These are phyloP conservation scores for Bubalus kerabau DNA, from an alignment of 2,113 vertebrate species.

Conservation along the genomic window DNA sequence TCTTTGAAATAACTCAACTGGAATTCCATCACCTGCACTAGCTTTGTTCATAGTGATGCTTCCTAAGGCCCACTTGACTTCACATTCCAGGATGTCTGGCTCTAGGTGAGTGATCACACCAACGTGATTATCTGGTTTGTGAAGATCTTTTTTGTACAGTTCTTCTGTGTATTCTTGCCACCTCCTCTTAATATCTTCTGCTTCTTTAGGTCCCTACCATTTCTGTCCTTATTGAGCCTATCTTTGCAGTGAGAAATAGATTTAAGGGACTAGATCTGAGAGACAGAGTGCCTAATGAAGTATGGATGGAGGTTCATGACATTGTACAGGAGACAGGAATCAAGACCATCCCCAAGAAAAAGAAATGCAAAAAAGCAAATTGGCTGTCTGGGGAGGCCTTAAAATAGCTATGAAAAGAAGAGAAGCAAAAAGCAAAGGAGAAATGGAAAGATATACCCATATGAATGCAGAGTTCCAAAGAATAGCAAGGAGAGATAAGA, in stretches of 20 bases:
- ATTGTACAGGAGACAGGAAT: neutral
- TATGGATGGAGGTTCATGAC: neutral
- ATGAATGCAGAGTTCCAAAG: neutral
- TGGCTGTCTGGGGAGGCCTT: neutral
- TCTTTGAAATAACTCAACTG: neutral
- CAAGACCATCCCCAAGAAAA: neutral
- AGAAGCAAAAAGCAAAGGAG: neutral
- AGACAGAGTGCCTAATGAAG: neutral
- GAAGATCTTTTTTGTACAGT: neutral
- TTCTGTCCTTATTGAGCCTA: neutral
- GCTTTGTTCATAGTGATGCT: neutral
- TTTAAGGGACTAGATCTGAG: neutral
- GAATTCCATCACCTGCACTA: neutral
- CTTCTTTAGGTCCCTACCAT: neutral
- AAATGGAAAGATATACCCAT: neutral
- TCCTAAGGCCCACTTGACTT: neutral
- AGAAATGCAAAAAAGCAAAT: neutral
- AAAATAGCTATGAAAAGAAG: neutral
- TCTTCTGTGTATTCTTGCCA: neutral
- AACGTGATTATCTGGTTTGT: fast-evolving
- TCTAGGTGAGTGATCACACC: neutral
- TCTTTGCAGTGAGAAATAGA: neutral
- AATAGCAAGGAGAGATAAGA: neutral
- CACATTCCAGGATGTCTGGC: neutral
- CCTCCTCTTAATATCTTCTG: neutral